Evolutionary conservation across 2,113 vertebrate genomes (phyloP).

Genomic region (Cathartes aura): DNA sequence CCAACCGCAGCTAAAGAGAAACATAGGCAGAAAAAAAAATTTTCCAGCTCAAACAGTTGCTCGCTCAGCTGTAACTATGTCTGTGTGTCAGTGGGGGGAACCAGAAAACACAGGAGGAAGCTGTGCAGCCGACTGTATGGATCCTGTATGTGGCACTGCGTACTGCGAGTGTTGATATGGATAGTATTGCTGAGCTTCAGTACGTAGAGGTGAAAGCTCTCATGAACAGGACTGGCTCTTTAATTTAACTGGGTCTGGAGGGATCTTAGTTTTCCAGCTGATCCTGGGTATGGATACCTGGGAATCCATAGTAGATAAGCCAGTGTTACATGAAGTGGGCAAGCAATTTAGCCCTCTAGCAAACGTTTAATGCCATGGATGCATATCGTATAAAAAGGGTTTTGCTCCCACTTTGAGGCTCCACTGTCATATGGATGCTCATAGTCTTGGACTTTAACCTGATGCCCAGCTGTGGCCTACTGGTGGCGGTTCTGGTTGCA

Average conservation of each 20-base stretch:
- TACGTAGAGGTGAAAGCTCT: neutral
- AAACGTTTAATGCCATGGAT: neutral
- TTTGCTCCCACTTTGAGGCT: neutral
- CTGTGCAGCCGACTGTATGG: neutral
- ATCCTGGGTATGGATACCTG: neutral
- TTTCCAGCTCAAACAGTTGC: neutral
- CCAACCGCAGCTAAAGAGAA: neutral
- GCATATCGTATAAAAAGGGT: accelerated
- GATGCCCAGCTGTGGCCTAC: neutral
- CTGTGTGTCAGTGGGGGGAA: neutral
- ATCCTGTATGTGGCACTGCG: neutral
- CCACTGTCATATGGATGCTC: neutral
- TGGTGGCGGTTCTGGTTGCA: neutral
- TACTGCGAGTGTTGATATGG: neutral
- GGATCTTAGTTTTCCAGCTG: neutral
- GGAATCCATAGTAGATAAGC: neutral
- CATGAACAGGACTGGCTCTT: neutral
- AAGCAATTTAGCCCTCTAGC: neutral
- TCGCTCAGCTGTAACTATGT: neutral
- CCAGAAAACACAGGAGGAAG: neutral
- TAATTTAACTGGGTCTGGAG: accelerated
- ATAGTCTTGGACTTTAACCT: neutral
- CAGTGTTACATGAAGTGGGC: neutral
- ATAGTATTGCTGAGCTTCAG: neutral
- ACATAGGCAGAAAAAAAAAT: accelerated